These are phyloP conservation scores for Neogobius melanostomus DNA, from an alignment of 2,113 vertebrate species.

Conservation along the genomic window DNA sequence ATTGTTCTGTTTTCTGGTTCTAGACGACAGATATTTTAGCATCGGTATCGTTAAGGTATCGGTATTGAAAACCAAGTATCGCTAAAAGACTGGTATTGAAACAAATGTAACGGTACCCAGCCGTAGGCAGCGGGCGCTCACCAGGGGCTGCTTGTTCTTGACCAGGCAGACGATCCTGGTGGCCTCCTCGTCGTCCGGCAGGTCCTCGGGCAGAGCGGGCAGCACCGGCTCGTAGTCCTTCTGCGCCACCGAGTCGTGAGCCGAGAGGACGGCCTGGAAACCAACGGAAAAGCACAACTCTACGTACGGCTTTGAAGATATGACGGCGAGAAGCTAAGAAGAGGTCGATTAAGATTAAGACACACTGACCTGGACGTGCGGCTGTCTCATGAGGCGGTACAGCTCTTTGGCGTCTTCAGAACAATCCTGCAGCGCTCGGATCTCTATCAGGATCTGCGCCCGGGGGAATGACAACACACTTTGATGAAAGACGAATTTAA, in stretches of 20 bases:
- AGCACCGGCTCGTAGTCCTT: constrained; percentile 90
- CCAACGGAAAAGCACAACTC: too few relatives aligned
- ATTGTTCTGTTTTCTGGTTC: too few relatives aligned
- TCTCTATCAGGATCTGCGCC: constrained; percentile 68
- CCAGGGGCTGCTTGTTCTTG: constrained; percentile 96
- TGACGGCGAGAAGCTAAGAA: neutral
- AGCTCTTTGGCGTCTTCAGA: constrained; percentile 86
- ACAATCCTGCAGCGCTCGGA: constrained; percentile 59
- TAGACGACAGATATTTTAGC: too few relatives aligned
- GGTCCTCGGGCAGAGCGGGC: constrained; percentile 86
- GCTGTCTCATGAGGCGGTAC: constrained; percentile 77
- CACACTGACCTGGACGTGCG: constrained; percentile 84
- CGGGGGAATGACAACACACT: neutral
- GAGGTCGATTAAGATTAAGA: neutral
- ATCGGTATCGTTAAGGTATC: too few relatives aligned
- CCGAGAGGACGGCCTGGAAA: constrained; percentile 86
- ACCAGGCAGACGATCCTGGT: constrained; percentile 93
- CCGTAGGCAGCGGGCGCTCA: constrained; percentile 62
- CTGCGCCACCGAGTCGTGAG: constrained; percentile 90
- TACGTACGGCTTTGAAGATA: too few relatives aligned
- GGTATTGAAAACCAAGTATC: too few relatives aligned
- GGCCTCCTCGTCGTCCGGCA: constrained; percentile 90
- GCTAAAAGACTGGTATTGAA: too few relatives aligned
- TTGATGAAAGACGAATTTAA: neutral
- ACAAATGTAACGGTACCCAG: neutral